Conservation (phyloP, 2,113 vertebrate genomes). For the Anhinga anhinga region DNA sequence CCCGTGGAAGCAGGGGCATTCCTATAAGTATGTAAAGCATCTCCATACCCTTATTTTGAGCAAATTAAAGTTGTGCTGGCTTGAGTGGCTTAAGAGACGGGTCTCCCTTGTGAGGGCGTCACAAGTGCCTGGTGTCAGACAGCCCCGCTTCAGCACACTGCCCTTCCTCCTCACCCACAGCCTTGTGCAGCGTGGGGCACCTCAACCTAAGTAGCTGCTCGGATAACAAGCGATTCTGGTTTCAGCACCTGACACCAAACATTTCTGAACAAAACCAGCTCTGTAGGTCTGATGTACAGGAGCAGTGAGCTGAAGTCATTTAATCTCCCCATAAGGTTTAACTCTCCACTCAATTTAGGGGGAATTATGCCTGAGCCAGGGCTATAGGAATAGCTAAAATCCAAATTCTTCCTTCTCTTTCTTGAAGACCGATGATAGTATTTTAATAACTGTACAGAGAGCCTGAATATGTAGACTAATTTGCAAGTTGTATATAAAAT, state of each 20-base stretch:
- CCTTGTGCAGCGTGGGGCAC: accelerated
- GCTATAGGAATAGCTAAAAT: background rate
- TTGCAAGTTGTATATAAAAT: background rate
- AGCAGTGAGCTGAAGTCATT: background rate
- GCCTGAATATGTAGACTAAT: background rate
- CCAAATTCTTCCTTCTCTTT: background rate
- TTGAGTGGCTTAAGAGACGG: background rate
- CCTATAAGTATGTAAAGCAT: background rate
- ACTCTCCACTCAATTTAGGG: background rate
- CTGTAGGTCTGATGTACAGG: background rate
- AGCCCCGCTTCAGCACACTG: accelerated
- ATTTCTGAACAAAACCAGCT: background rate
- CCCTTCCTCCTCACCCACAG: background rate
- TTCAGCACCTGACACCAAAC: background rate
- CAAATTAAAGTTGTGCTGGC: background rate
- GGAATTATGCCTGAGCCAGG: background rate
- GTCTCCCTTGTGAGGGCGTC: background rate
- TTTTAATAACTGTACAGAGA: background rate
- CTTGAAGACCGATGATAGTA: background rate
- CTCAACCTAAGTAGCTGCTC: background rate
- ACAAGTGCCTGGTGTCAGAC: background rate
- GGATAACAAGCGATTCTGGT: background rate
- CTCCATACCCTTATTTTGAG: background rate
- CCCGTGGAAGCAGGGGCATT: background rate
- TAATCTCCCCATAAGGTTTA: background rate